Base-by-base conservation (phyloP, 2,797 vertebrate species). In the Anniella stebbinsi region DNA sequence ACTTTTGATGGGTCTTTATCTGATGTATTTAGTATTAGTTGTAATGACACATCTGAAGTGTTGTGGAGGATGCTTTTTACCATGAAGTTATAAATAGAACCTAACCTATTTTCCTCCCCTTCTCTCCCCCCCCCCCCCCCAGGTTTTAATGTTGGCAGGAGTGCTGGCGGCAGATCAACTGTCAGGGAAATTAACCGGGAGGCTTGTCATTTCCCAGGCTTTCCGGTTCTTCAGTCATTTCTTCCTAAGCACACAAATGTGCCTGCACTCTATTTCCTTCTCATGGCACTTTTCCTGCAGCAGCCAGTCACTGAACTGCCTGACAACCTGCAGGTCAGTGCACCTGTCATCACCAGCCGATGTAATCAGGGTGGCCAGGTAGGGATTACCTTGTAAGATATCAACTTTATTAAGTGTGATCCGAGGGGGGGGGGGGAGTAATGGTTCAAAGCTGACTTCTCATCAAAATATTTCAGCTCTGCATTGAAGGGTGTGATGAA, bases 281-380 rank as follows among this genome's bases (percentile, higher is more conserved):
- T 99, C 89, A 99, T 99, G 99, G 98, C 99, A 2, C 97, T 99
- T 60, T 99, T 99, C 96, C 98, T 99, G 91, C 99, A 99, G 97
- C 99, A 99, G 97, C 99, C 99, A 0, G 98, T 99, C 96, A 98
- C 97, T 48, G 98, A 99, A 96, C 98, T 99, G 97, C 99, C 99
- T 18, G 99, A 99, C 97, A 98, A 98, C 96, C 98, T 99, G 96
- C 99, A 99, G 98, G 99, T 99, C 98, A 98, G 98, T 98, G 98
- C 98, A 18, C 97, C 97, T 96, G 97, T 97, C 97, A n/a, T 1
- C 97, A 97, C 95, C 97, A 96, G 95, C 97, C 97, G 96, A 89
- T 97, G 96, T 98, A 97, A 97, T 92, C 97, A 93, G 96, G 97
- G 96, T 95, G 92, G 94, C 96, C 97, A 97, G 97, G 97, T 98